Evolutionary conservation across 2,888 invertebrate species (phyloP), one percentile per base, ranked within the genome.

Genomic region (Mythimna pallens): DNA sequence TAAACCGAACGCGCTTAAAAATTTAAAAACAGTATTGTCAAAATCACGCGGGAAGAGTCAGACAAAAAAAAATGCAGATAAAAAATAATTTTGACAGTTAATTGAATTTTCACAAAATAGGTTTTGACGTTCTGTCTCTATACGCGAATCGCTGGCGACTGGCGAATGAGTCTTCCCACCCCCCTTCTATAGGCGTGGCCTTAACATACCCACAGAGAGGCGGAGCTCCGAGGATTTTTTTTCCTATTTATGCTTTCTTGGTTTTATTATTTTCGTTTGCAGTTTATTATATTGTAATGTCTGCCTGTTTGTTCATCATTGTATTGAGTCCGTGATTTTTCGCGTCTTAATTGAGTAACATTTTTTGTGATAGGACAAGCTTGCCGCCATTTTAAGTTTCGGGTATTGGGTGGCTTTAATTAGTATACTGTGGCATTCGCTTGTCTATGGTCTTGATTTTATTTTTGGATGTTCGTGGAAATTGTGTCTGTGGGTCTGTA

Each of bases 221-320:
- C 93, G 94, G 92, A 77, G 92, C 90, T 40, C 61, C 9, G 70
- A 71, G 74, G 77, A 78, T 82, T 81, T 85, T 90, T 92, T 92
- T 91, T 90, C 86, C 89, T 90, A 92, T 93, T 90, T 92, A 92
- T 91, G 91, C 91, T 87, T 86, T 88, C 88, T 85, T 88, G 86
- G 88, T 92, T 92, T 92, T 92, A 90, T 94, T 92, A 90, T 91
- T 89, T 93, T 92, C 88, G 88, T 88, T 87, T 87, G 84, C 85
- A 85, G 89, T 93, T 94, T 95, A 94, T 94, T 94, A 94, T 94
- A 95, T 92, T 94, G 94, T 94, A 93, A 92, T 92, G 92, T 92
- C 84, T 91, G 91, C 90, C 91, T 92, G 93, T 93, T 91, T 90
- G 87, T 93, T 91, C 91, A 88, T 92, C 90, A 91, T 91, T 91